phyloP scores from a whole-genome alignment of 92 coral and sea anemone genomes.

The Siderastrea siderea region DNA sequence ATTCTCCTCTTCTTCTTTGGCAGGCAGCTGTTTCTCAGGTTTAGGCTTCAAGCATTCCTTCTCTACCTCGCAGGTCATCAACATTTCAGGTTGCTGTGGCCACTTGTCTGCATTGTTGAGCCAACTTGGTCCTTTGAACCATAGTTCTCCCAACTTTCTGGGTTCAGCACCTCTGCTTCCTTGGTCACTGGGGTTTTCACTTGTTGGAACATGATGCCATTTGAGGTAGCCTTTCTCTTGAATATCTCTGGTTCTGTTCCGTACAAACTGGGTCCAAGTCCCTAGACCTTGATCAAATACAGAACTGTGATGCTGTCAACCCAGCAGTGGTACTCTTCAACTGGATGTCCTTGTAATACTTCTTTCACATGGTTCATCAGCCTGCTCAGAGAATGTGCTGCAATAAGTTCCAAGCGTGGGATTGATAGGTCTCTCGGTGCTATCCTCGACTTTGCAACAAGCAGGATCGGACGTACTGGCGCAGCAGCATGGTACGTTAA shows the following conservation, averaged over 20 bases:
- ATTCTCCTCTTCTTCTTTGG: too few relatives aligned
- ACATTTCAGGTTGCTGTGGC: too few relatives aligned
- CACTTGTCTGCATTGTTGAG: too few relatives aligned
- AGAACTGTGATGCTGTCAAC: slow-evolving; percentile 69
- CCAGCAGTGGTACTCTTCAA: slow-evolving; percentile 34
- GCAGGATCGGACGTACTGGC: slow-evolving; percentile 55
- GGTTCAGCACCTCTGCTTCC: slow-evolving; percentile 55
- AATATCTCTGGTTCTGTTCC: slow-evolving; percentile 44
- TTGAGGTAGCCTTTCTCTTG: too few relatives aligned
- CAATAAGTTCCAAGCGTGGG: slow-evolving; percentile 71
- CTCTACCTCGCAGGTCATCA: too few relatives aligned
- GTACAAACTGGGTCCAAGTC: slow-evolving; percentile 63
- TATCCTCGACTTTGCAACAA: slow-evolving; percentile 68
- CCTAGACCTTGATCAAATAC: slow-evolving; percentile 60
- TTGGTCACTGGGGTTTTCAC: slow-evolving; percentile 71
- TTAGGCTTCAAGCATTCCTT: too few relatives aligned
- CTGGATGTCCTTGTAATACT: too few relatives aligned
- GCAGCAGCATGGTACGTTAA: slow-evolving; percentile 30
- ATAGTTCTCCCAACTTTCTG: too few relatives aligned
- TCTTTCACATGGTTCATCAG: slow-evolving; percentile 48
- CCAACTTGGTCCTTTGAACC: too few relatives aligned
- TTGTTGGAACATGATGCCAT: slow-evolving; percentile 71
- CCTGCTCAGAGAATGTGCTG: slow-evolving; percentile 61
- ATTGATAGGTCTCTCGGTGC: slow-evolving; percentile 70
- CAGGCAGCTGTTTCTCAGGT: too few relatives aligned